A percentile compares a stretch with the other conserved stretches of the same genome.
Conservation (phyloP, 2,888 invertebrate species). For the Scaptomyza tumidula region DNA sequence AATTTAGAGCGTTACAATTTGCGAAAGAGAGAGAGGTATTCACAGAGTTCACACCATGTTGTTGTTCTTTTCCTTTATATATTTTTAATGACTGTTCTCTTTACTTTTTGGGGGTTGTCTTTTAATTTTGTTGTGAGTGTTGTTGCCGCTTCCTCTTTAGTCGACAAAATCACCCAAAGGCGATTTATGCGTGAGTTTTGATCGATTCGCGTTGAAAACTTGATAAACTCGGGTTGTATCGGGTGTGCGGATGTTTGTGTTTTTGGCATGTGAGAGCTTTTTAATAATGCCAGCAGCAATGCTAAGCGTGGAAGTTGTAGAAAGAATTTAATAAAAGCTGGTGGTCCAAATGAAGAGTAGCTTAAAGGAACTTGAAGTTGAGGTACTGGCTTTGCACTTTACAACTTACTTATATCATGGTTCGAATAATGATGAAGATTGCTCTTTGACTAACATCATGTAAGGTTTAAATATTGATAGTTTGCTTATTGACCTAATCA, state of each 20-base stretch:
- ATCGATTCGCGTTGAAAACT: slow-evolving; percentile 66
- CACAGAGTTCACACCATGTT: slow-evolving; percentile 39
- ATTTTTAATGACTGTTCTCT: slow-evolving; percentile 21
- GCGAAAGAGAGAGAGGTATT: slow-evolving; percentile 33
- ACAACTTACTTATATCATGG: no score
- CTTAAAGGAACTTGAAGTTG: background rate
- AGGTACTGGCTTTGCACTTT: background rate
- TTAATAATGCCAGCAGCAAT: slow-evolving; percentile 15
- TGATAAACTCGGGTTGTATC: slow-evolving; percentile 48
- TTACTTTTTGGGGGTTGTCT: slow-evolving; percentile 24
- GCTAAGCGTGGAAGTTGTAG: background rate
- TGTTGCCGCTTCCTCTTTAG: slow-evolving; percentile 27
- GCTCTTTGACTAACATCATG: no score
- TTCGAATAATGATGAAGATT: no score
- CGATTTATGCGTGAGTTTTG: slow-evolving; percentile 64
- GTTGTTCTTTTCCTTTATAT: background rate
- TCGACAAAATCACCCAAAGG: slow-evolving; percentile 20
- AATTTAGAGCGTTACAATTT: slow-evolving; percentile 82
- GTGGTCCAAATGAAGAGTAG: slow-evolving; percentile 17
- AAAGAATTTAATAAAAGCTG: slow-evolving; percentile 17
- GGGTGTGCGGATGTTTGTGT: slow-evolving; percentile 35
- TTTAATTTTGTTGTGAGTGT: slow-evolving; percentile 9
- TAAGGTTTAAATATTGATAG: no score
- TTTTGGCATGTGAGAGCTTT: slow-evolving; percentile 26
- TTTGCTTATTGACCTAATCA: no score